Conservation (phyloP, 2,797 vertebrate species). For the Brachymystax lenok region DNA sequence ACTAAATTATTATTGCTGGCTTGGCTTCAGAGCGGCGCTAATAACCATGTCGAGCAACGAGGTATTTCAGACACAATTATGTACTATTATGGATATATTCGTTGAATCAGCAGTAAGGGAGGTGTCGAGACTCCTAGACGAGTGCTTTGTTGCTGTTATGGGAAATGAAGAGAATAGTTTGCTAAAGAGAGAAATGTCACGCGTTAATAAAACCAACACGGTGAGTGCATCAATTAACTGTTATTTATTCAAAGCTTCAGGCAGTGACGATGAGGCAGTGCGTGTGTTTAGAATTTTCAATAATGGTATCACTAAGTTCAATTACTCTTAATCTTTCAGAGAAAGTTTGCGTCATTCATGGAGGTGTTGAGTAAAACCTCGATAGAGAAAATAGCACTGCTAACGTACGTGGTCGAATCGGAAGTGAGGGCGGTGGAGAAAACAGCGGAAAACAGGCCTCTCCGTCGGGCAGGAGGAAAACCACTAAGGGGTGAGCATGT, state of each 20-base stretch:
- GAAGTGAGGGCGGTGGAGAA: not conserved
- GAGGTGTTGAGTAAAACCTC: not conserved
- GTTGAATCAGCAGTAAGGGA: not conserved
- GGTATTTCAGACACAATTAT: not conserved
- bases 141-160: conserved; percentile 1
- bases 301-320: not conserved
- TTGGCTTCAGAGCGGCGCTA: not conserved
- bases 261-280: not conserved
- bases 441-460: not conserved
- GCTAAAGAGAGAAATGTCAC: not conserved
- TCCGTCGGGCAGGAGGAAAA: not conserved
- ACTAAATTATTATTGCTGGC: not conserved
- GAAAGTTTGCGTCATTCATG: conserved; percentile 3
- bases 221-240: not conserved
- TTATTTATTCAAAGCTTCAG: not conserved
- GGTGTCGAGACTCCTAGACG: not conserved
- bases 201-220: not conserved
- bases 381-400: not conserved
- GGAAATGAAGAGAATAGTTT: not conserved
- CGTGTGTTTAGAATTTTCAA: not conserved
- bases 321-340: not conserved
- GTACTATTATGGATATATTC: not conserved
- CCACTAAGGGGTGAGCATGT: not conserved
- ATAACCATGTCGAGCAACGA: not conserved
- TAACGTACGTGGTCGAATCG: not conserved